Percentiles rank a stretch among this genome's conserved stretches.
Evolutionary conservation across 2,797 vertebrate genomes (phyloP).

Genomic region (Microchirus variegatus): DNA sequence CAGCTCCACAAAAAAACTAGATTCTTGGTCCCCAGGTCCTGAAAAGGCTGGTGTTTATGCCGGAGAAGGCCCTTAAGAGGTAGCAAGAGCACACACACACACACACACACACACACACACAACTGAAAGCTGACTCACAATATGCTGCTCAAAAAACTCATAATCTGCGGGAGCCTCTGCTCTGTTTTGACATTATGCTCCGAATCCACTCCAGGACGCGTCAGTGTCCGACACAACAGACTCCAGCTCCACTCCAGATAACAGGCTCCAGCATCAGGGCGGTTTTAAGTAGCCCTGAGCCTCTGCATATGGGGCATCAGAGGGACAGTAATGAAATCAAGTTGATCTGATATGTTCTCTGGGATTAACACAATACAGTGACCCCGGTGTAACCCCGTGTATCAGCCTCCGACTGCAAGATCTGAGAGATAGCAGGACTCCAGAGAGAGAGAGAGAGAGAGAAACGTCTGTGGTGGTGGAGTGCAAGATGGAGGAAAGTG

Average conservation of each 20-base stretch:
- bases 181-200: conserved; percentile 53
- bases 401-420: conserved; percentile 45
- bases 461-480: conserved; percentile 3
- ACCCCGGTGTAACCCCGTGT: conserved; percentile 56
- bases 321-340: conserved; percentile 71
- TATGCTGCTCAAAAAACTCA: conserved; percentile 22
- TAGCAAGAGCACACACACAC: background rate
- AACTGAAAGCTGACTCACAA: conserved; percentile 21
- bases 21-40: too few relatives aligned
- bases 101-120: conserved; percentile 16
- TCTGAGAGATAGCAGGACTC: conserved; percentile 38
- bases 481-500: conserved; percentile 9
- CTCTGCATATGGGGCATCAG: conserved; percentile 57
- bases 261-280: conserved; percentile 59
- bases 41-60: too few relatives aligned
- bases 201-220: conserved; percentile 51
- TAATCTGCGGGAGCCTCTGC: conserved; percentile 54
- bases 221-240: conserved; percentile 52
- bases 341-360: conserved; percentile 66
- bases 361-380: conserved; percentile 64
- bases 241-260: conserved; percentile 47
- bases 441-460: conserved; percentile 24
- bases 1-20: too few relatives aligned
- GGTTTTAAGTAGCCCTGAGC: conserved; percentile 64
- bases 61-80: too few relatives aligned